phyloP scores from a whole-genome alignment of 2,888 invertebrate genomes.

The Polia nebulosa region DNA sequence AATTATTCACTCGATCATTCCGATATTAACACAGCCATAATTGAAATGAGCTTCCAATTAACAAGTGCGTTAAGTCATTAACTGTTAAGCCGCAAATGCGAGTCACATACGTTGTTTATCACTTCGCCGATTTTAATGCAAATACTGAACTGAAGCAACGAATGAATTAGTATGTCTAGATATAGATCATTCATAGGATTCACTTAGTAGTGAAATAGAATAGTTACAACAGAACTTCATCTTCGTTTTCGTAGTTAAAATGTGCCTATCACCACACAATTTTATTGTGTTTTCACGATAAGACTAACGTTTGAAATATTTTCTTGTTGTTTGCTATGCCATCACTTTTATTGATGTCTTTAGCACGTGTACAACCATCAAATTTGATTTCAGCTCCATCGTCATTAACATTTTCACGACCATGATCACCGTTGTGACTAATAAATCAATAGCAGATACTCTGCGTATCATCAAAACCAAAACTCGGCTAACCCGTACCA shows the following conservation, averaged over 20 bases:
- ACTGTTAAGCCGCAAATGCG: slow-evolving; percentile 13
- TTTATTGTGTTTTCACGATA: not conserved
- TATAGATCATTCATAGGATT: not conserved
- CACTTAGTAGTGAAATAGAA: not conserved
- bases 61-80: slow-evolving; percentile 34
- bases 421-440: slow-evolving; percentile 31
- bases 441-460: slow-evolving; percentile 66
- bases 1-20: not conserved
- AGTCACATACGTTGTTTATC: slow-evolving; percentile 21
- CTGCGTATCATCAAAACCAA: slow-evolving; percentile 63
- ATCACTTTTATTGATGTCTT: not conserved
- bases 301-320: not conserved
- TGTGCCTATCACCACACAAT: not conserved
- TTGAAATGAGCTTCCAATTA: slow-evolving; percentile 42
- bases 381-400: slow-evolving; percentile 1
- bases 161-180: slow-evolving; percentile 8
- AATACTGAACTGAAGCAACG: slow-evolving; percentile 21
- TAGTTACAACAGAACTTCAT: not conserved
- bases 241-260: not conserved
- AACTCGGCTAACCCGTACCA: slow-evolving; percentile 72
- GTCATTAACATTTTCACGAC: slow-evolving; percentile 25
- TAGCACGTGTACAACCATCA: slow-evolving; percentile 5
- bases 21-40: slow-evolving; percentile 20
- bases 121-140: slow-evolving; percentile 31
- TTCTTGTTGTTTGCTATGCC: not conserved